phyloP scores from a whole-genome alignment of 1,140 invertebrate species.

The Zaprionus lachaisei region DNA sequence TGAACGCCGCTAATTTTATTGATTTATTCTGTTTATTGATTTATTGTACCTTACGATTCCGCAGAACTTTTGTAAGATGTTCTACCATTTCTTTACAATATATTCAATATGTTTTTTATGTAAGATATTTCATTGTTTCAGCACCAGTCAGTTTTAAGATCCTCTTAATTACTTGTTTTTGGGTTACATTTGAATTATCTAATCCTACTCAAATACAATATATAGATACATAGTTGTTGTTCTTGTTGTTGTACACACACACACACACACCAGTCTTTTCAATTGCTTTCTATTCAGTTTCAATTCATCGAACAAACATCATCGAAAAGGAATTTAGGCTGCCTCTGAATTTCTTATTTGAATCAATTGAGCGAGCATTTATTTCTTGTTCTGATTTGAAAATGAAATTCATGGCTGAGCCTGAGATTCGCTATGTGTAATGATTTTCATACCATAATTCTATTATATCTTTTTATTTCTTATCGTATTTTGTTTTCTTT shows the following conservation, averaged over 20 bases:
- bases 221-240: constrained; percentile 83
- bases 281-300: constrained; percentile 18
- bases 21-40: constrained; percentile 13
- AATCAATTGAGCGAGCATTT: background rate
- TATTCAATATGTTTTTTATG: constrained; percentile 53
- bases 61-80: constrained; percentile 68
- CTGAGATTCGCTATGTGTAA: background rate
- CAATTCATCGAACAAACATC: constrained; percentile 3
- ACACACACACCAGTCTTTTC: constrained; percentile 46
- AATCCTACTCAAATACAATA: constrained; percentile 71
- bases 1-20: constrained; percentile 70
- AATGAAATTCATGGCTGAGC: background rate
- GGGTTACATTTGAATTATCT: constrained; percentile 62
- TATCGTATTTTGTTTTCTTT: constrained; percentile 27
- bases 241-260: constrained; percentile 81
- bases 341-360: background rate
- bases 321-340: background rate
- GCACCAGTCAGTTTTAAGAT: constrained; percentile 67
- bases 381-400: background rate
- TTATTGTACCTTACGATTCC: constrained; percentile 57
- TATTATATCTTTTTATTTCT: constrained; percentile 4
- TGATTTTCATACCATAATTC: constrained; percentile 10
- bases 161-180: constrained; percentile 52
- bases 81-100: constrained; percentile 53
- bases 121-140: constrained; percentile 72